Evolutionary conservation across 2,113 vertebrate genomes (phyloP), one percentile per base, ranked within the genome.

Genomic region (Albula glossodonta): DNA sequence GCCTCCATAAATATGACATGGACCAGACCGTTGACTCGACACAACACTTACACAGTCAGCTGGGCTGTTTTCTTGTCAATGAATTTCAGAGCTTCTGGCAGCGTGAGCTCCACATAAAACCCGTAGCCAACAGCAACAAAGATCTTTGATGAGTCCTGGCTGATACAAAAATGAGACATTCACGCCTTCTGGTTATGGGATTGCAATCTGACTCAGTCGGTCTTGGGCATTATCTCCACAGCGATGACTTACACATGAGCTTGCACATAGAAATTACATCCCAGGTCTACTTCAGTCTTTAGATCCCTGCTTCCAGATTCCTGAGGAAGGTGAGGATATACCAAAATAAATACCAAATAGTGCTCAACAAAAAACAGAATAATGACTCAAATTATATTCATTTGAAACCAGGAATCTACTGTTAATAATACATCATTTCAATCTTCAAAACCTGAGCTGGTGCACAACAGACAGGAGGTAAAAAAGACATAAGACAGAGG

Each of bases 231-330:
- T 4, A n/a, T n/a, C 17, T 70, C 63, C 4, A n/a, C n/a, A 9
- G 22, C 22, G 10, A 74, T 31, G 11, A 93, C 97, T 97, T 89
- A 98, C 97, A 98, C 96, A 87, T 97, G 93, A 86, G 97, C 96
- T 87, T 96, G 96, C 83, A 98, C 95, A 11, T 95, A 98, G 93
- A 98, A 97, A 93, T 96, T 96, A 91, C 96, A 97, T 86, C 97
- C 97, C 79, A 98, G 94, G 88, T 98, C 97, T 2, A 98, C 96
- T 11, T 98, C 96, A 4, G 96, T 96, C 90, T 96, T 96, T 87
- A 98, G 91, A 63, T 92, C 93, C 52, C 93, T 91, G 50, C 90
- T 92, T 2, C 88, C 94, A 2, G 93, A 63, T 83, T 96, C 96
- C 97, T 97, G 87, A 66, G 50, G 2, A 22, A 86, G 10, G 63